Conservation (phyloP, 2,888 invertebrate species). For the Brenthis ino region DNA sequence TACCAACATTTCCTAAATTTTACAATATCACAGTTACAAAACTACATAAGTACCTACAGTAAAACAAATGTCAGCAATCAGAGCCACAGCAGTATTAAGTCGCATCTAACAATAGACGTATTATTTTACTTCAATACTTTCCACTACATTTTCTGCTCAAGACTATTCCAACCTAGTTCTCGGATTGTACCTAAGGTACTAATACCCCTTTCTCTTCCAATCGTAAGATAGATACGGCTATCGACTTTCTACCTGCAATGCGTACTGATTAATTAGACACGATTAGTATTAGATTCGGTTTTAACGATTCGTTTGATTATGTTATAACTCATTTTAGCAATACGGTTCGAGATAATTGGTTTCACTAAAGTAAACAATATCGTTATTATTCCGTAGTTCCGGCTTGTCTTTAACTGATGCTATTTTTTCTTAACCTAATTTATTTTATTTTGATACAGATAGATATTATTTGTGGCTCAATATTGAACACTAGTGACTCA, state of each 20-base stretch:
- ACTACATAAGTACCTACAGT: too few species aligned
- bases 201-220: slow-evolving; percentile 72
- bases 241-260: slow-evolving; percentile 75
- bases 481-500: too few species aligned
- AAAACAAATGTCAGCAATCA: slow-evolving; percentile 17
- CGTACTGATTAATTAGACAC: slow-evolving; percentile 78
- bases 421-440: background rate
- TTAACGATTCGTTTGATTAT: slow-evolving; percentile 41
- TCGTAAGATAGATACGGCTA: slow-evolving; percentile 58
- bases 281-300: slow-evolving; percentile 66
- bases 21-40: too few species aligned
- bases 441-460: background rate
- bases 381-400: slow-evolving; percentile 7
- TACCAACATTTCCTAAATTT: too few species aligned
- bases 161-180: slow-evolving; percentile 55
- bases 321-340: slow-evolving; percentile 27
- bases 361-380: slow-evolving; percentile 47
- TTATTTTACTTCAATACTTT: slow-evolving; percentile 48
- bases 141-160: slow-evolving; percentile 53
- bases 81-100: slow-evolving; percentile 25
- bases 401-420: background rate
- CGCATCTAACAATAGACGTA: slow-evolving; percentile 40
- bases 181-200: slow-evolving; percentile 54
- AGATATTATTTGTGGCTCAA: background rate
- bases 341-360: slow-evolving; percentile 15